Evolutionary conservation across 2,888 invertebrate species (phyloP).

Genomic region (Cartodere bifasciata): DNA sequence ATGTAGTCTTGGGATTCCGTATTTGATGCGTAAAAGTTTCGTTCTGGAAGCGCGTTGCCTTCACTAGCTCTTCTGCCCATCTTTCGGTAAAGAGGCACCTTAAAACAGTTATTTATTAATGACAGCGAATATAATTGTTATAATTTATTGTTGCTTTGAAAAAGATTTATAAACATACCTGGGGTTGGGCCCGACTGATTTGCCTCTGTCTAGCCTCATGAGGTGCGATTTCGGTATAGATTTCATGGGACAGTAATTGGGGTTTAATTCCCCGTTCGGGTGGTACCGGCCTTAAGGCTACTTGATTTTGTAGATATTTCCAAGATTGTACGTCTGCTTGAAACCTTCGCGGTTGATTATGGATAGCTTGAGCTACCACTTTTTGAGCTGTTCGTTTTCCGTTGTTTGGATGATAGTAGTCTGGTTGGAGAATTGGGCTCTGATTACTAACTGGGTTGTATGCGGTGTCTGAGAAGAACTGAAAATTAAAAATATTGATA

Average conservation of each 20-base stretch:
- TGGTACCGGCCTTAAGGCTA: constrained; percentile 26
- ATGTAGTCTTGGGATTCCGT: constrained; percentile 13
- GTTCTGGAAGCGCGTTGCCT: constrained; percentile 30
- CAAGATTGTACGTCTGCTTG: constrained; percentile 38
- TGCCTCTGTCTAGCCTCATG: constrained; percentile 27
- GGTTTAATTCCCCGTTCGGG: constrained; percentile 14
- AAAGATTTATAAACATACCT: too few species aligned
- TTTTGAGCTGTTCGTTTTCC: constrained; percentile 23
- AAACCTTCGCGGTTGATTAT: constrained; percentile 20
- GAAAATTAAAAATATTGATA: constrained; percentile 21
- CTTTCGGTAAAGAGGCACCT: constrained; percentile 31
- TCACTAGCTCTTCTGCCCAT: constrained; percentile 41
- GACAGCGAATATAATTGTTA: too few species aligned
- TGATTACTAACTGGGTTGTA: constrained; percentile 82
- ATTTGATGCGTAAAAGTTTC: constrained; percentile 15
- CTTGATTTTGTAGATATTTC: constrained; percentile 33
- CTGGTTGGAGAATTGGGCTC: constrained; percentile 18
- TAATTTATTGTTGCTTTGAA: too few species aligned
- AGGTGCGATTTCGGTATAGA: constrained; percentile 22
- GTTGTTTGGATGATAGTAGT: too few species aligned
- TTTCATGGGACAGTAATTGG: constrained; percentile 14
- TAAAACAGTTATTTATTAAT: too few species aligned
- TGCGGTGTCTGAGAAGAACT: constrained; percentile 86
- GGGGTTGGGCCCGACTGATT: constrained; percentile 32
- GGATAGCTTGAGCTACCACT: constrained; percentile 19